Evolutionary conservation across 2,797 vertebrate species (phyloP).

Genomic region (Pseudomugil gertrudae): DNA sequence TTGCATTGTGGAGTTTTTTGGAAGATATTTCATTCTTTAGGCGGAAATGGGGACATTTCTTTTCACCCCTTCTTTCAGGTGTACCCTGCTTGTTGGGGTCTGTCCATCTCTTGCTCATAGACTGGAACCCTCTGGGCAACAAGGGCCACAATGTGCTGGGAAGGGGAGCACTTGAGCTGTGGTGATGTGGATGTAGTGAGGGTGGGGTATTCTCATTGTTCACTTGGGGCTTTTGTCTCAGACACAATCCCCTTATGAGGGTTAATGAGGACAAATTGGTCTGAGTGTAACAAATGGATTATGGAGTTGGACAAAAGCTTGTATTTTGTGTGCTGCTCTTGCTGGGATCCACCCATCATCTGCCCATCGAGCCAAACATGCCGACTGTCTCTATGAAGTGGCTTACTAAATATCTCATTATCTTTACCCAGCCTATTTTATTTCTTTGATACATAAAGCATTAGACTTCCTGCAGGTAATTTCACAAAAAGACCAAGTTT

Average conservation of each 20-base stretch:
- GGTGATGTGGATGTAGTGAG: conserved; percentile 67
- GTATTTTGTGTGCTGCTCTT: conserved; percentile 80
- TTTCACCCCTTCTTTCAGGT: conserved; percentile 77
- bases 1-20: conserved; percentile 62
- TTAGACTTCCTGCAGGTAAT: conserved; percentile 11
- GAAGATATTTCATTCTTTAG: conserved; percentile 74
- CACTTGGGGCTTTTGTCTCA: conserved; percentile 87
- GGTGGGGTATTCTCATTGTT: conserved; percentile 81
- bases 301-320: conserved; percentile 85
- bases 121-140: conserved; percentile 73
- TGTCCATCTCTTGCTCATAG: conserved; percentile 71
- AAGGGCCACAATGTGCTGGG: conserved; percentile 78
- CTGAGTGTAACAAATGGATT: conserved; percentile 90
- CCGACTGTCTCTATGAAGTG: conserved; percentile 85
- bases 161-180: conserved; percentile 81
- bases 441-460: conserved; percentile 12
- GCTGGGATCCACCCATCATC: conserved; percentile 84
- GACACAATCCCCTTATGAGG: conserved; percentile 89
- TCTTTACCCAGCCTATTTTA: conserved; percentile 72
- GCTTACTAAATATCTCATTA: conserved; percentile 83
- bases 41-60: conserved; percentile 64
- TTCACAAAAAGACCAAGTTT: conserved; percentile 29
- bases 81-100: conserved; percentile 67
- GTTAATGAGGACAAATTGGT: conserved; percentile 97
- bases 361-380: conserved; percentile 80